Percentiles rank a stretch among this genome's conserved stretches.
phyloP scores from a whole-genome alignment of 2,797 vertebrate genomes.

The Lithobates sylvaticus region DNA sequence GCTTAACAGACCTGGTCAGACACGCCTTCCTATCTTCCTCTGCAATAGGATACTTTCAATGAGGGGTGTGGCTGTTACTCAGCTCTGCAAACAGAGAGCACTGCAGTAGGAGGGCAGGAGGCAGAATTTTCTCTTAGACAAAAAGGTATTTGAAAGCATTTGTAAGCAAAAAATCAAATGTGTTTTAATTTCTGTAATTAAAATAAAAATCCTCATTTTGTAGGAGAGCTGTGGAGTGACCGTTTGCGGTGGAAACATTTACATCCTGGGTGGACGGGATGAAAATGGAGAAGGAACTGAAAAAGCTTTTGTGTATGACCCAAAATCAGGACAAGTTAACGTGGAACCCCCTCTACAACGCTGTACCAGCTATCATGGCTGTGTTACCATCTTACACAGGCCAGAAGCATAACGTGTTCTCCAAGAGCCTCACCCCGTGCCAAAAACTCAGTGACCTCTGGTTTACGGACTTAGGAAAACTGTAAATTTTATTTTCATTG shows the following conservation, averaged over 20 bases:
- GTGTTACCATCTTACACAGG: conserved; percentile 77
- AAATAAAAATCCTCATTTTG: neutral
- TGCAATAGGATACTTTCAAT: neutral
- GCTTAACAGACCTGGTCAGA: no score
- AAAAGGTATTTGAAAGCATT: no score
- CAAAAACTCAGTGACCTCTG: neutral
- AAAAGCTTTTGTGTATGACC: conserved; percentile 74
- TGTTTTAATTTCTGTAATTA: neutral
- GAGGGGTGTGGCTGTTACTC: neutral
- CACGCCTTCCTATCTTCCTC: no score
- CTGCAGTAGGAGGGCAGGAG: no score
- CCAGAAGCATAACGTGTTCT: conserved; percentile 1
- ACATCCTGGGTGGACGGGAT: conserved; percentile 79
- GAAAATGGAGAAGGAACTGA: conserved; percentile 72
- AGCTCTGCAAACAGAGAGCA: no score
- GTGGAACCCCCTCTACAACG: conserved; percentile 72
- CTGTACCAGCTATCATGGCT: conserved; percentile 80
- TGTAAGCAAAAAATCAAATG: no score
- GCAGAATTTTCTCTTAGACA: no score
- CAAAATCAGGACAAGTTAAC: conserved; percentile 65
- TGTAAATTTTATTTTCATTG: conserved; percentile 5
- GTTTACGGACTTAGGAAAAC: neutral
- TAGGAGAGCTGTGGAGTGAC: conserved; percentile 83
- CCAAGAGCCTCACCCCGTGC: no score
- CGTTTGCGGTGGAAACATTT: conserved; percentile 76